phyloP scores from a whole-genome alignment of 2,888 invertebrate species.

The Cerceris rybyensis region DNA sequence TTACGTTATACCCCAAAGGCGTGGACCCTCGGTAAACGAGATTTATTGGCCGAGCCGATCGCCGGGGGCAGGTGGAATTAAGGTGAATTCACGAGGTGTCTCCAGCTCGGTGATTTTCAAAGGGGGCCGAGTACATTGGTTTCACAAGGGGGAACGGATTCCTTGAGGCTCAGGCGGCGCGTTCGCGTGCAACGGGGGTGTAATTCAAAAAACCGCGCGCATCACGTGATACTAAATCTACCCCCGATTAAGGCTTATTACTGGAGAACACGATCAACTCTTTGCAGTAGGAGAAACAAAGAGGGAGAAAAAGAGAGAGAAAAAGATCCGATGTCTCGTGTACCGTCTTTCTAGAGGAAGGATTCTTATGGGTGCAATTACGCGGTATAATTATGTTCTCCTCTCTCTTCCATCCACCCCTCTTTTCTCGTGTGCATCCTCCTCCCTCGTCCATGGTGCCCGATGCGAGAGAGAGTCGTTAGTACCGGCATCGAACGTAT shows the following conservation, averaged over 20 bases:
- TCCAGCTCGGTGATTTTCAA: constrained; percentile 24
- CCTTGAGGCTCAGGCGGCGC: constrained; percentile 38
- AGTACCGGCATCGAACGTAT: constrained; percentile 43
- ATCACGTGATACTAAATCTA: constrained; percentile 63
- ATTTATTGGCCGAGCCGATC: constrained; percentile 54
- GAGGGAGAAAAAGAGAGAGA: neutral
- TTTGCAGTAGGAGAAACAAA: neutral
- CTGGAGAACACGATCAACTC: constrained; percentile 53
- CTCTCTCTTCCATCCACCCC: constrained; percentile 16
- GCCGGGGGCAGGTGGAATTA: constrained; percentile 50
- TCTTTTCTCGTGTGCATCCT: constrained; percentile 4
- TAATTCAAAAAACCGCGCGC: constrained; percentile 60
- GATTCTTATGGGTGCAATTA: constrained; percentile 61
- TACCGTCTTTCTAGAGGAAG: constrained; percentile 14
- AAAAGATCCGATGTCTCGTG: constrained; percentile 37
- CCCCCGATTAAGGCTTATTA: constrained; percentile 65
- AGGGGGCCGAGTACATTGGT: neutral
- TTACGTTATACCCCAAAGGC: constrained; percentile 33
- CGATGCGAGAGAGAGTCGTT: constrained; percentile 32
- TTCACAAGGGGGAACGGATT: constrained; percentile 5
- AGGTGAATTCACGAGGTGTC: constrained; percentile 58
- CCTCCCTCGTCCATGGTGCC: neutral
- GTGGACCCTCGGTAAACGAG: constrained; percentile 19
- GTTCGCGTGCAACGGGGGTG: constrained; percentile 62
- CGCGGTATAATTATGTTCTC: constrained; percentile 47